Percentiles rank a stretch among this genome's conserved stretches.
Evolutionary conservation across 2,888 invertebrate genomes (phyloP).

Genomic region (Itoplectis maculator): DNA sequence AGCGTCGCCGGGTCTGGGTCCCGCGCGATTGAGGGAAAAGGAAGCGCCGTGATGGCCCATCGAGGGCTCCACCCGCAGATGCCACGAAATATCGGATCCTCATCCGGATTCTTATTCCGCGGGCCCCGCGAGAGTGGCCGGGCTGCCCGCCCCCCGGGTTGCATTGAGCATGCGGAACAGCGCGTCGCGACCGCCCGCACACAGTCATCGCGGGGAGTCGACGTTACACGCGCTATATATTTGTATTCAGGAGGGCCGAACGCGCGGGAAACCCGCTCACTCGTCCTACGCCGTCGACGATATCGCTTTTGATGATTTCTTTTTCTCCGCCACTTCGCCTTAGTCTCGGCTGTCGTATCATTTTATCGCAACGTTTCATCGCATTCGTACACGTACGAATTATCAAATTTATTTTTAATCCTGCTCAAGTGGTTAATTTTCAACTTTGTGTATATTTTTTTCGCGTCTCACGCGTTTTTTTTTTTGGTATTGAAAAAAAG

Average conservation of each 20-base stretch:
- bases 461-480: too few relatives aligned
- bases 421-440: too few relatives aligned
- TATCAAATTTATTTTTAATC: too few relatives aligned
- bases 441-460: too few relatives aligned
- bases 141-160: too few relatives aligned
- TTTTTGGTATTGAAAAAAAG: too few relatives aligned
- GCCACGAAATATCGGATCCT: slow-evolving; percentile 56
- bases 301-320: slow-evolving; percentile 24
- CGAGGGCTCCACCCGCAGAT: slow-evolving; percentile 15
- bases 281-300: slow-evolving; percentile 21
- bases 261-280: slow-evolving; percentile 11
- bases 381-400: background rate
- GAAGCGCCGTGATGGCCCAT: slow-evolving; percentile 7
- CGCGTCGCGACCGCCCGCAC: slow-evolving; percentile 10
- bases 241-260: slow-evolving; percentile 59
- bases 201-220: slow-evolving; percentile 36
- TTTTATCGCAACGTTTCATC: background rate
- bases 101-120: slow-evolving; percentile 51
- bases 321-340: background rate
- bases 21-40: background rate
- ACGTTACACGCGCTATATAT: background rate
- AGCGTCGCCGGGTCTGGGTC: too few relatives aligned
- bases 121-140: too few relatives aligned
- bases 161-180: slow-evolving; percentile 32
- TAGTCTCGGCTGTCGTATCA: background rate